Conservation (phyloP, 2,888 invertebrate genomes). For the Phengaris arion region DNA sequence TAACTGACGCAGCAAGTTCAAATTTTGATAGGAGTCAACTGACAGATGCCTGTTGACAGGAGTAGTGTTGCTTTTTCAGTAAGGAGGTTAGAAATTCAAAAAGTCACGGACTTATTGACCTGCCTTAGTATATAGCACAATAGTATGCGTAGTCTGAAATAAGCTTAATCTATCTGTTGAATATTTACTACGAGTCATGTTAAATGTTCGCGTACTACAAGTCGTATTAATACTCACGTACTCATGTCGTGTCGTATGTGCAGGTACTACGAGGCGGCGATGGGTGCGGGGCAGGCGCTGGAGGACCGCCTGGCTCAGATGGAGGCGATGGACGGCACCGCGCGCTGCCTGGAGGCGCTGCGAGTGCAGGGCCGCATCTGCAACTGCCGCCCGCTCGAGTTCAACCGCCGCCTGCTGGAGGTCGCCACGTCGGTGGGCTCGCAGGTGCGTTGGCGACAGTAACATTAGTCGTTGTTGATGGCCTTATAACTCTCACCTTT, state of each 20-base stretch:
- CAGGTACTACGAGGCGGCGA: slow-evolving; percentile 91
- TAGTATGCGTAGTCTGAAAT: too few species aligned
- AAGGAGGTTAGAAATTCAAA: too few species aligned
- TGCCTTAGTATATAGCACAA: too few species aligned
- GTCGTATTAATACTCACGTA: not conserved
- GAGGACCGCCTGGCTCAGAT: slow-evolving; percentile 92
- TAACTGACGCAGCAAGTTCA: too few species aligned
- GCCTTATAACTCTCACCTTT: too few species aligned
- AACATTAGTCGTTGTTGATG: too few species aligned
- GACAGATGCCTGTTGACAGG: too few species aligned
- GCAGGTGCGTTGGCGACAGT: slow-evolving; percentile 78
- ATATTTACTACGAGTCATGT: not conserved
- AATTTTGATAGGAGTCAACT: too few species aligned
- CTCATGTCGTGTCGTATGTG: slow-evolving; percentile 47
- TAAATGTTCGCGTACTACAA: not conserved
- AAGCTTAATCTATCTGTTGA: too few species aligned
- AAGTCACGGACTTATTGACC: too few species aligned
- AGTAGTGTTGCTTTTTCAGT: too few species aligned
- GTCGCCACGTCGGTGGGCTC: slow-evolving; percentile 92
- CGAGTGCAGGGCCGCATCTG: slow-evolving; percentile 90
- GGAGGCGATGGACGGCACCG: slow-evolving; percentile 94
- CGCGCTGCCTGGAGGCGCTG: slow-evolving; percentile 87
- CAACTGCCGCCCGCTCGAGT: slow-evolving; percentile 91
- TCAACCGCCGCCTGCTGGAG: slow-evolving; percentile 89
- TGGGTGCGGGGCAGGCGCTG: slow-evolving; percentile 89